Percentiles rank a stretch among this genome's conserved stretches.
Conservation (phyloP, 2,888 invertebrate species). For the Noctua comes region DNA sequence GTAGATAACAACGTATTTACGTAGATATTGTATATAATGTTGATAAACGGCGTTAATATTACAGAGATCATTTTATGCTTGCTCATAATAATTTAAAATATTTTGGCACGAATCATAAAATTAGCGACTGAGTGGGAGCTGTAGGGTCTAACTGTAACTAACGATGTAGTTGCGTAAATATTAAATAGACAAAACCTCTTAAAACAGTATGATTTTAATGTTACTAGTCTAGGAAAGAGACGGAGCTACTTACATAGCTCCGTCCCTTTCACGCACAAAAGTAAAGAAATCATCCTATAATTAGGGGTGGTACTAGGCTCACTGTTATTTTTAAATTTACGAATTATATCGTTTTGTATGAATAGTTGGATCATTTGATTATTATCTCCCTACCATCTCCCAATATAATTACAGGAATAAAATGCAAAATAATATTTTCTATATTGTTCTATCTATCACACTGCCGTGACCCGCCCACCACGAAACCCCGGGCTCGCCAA, state of each 20-base stretch:
- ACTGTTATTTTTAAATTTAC: neutral
- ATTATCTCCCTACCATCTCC: slow-evolving; percentile 18
- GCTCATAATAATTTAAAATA: slow-evolving; percentile 57
- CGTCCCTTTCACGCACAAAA: neutral
- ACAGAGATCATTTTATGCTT: slow-evolving; percentile 65
- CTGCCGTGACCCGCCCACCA: slow-evolving; percentile 39
- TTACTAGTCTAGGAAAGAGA: neutral
- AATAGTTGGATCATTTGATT: neutral
- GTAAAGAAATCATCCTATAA: neutral
- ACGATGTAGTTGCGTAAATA: slow-evolving; percentile 16
- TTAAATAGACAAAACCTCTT: neutral
- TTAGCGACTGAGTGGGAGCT: slow-evolving; percentile 44
- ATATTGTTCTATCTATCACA: slow-evolving; percentile 62
- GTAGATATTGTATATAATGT: slow-evolving; percentile 29
- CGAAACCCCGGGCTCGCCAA: slow-evolving; percentile 69
- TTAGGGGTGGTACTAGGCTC: neutral
- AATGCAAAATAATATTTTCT: slow-evolving; percentile 55
- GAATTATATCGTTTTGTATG: neutral
- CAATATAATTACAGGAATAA: slow-evolving; percentile 25
- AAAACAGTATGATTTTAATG: neutral
- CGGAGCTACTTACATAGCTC: neutral
- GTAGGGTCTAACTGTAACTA: slow-evolving; percentile 25
- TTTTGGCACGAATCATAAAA: slow-evolving; percentile 66
- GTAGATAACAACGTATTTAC: slow-evolving; percentile 38
- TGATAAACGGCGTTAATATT: slow-evolving; percentile 39